Evolutionary conservation across 1,140 invertebrate species (phyloP).

Genomic region (Antheraea mylitta): DNA sequence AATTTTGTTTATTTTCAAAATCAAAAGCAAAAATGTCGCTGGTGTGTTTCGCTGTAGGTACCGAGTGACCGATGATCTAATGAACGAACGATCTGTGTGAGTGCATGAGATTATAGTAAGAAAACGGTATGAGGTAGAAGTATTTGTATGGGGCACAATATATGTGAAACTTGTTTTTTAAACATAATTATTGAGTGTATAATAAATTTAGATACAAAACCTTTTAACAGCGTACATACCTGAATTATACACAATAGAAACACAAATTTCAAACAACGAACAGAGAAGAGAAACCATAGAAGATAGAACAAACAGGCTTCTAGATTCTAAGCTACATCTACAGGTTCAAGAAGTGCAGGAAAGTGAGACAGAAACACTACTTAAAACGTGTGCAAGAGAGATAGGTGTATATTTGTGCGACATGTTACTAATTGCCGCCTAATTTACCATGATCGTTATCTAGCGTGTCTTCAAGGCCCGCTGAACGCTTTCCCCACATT

Average conservation of each 20-base stretch:
- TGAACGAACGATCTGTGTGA: too few relatives aligned
- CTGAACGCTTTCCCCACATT: slow-evolving; percentile 83
- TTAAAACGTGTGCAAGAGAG: slow-evolving; percentile 17
- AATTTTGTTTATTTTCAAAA: too few relatives aligned
- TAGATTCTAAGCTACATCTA: slow-evolving; percentile 10
- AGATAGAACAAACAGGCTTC: neutral
- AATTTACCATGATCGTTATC: slow-evolving; percentile 58
- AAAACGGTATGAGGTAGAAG: too few relatives aligned
- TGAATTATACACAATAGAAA: neutral
- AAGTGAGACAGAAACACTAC: slow-evolving; percentile 7
- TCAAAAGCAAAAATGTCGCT: too few relatives aligned
- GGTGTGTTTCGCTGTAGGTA: too few relatives aligned
- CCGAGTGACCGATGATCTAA: too few relatives aligned
- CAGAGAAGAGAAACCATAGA: neutral
- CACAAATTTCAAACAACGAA: neutral
- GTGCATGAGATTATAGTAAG: too few relatives aligned
- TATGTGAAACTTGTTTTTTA: neutral
- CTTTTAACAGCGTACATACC: too few relatives aligned
- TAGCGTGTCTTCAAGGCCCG: slow-evolving; percentile 30
- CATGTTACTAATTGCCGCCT: neutral
- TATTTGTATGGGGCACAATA: too few relatives aligned
- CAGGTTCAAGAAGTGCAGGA: neutral
- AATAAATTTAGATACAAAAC: neutral
- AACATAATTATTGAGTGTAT: neutral
- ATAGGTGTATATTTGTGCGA: neutral